Conservation (phyloP, 92 coral and sea anemone species). For the Epizoanthus stellaris region DNA sequence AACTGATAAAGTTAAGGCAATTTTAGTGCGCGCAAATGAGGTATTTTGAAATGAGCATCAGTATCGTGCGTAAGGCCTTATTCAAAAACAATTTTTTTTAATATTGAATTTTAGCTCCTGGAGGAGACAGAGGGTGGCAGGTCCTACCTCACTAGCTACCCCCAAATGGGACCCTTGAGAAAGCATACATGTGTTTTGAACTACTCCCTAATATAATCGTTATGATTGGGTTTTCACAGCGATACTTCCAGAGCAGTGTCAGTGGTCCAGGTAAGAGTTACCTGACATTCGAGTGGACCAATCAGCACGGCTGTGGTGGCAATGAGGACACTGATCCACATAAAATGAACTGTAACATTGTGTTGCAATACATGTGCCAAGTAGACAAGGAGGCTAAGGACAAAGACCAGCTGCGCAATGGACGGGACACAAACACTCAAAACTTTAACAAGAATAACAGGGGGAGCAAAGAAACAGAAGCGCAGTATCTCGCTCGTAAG, state of each 20-base stretch:
- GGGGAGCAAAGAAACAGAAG: constrained; percentile 47
- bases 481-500: constrained; percentile 63
- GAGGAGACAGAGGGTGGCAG: no score
- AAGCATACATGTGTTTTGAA: no score
- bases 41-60: no score
- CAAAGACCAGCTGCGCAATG: constrained; percentile 78
- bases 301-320: constrained; percentile 99
- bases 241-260: constrained; percentile 79
- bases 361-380: constrained; percentile 94
- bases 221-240: constrained; percentile 41
- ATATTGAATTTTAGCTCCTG: no score
- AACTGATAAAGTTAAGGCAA: no score
- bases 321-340: constrained; percentile 90
- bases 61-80: no score
- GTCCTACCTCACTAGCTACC: no score
- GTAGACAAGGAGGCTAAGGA: constrained; percentile 28
- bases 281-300: constrained; percentile 96
- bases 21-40: no score
- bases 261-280: constrained; percentile 74
- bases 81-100: no score
- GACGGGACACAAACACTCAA: constrained; percentile 82
- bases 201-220: no score
- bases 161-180: no score
- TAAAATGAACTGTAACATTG: constrained; percentile 89
- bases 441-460: constrained; percentile 52